Conservation (phyloP, 2,888 invertebrate species). For the Tenthredo mesomela region DNA sequence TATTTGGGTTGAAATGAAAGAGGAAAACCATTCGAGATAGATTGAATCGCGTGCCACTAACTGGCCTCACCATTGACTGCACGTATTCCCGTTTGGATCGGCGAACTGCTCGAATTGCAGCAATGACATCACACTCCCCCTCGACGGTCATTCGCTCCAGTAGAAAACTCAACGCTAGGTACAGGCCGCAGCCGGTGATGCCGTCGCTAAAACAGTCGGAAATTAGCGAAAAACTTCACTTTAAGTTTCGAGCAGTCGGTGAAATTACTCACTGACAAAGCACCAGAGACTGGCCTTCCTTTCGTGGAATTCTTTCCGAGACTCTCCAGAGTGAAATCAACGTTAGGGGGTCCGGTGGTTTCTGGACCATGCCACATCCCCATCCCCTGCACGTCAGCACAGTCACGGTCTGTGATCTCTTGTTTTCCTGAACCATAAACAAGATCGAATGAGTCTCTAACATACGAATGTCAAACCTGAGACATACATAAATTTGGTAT, state of each 20-base stretch:
- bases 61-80: conserved; percentile 66
- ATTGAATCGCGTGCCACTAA: neutral
- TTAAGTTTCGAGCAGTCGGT: neutral
- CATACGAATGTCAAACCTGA: neutral
- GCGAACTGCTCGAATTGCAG: conserved; percentile 77
- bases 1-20: too few relatives aligned
- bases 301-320: conserved; percentile 61
- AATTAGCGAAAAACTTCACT: neutral
- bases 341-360: conserved; percentile 65
- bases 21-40: too few relatives aligned
- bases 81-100: conserved; percentile 77
- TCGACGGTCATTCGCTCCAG: conserved; percentile 79
- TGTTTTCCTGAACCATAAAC: neutral
- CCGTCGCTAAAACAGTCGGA: conserved; percentile 75
- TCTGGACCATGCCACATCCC: conserved; percentile 64
- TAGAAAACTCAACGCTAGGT: conserved; percentile 63
- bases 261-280: conserved; percentile 76
- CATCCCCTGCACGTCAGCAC: conserved; percentile 70
- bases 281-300: conserved; percentile 71
- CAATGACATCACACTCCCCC: conserved; percentile 79
- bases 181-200: conserved; percentile 77
- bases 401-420: conserved; percentile 52
- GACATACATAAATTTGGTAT: neutral
- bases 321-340: conserved; percentile 72
- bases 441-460: neutral